Evolutionary conservation across 1,140 invertebrate species (phyloP).

Genomic region (Globodera ellingtonae): DNA sequence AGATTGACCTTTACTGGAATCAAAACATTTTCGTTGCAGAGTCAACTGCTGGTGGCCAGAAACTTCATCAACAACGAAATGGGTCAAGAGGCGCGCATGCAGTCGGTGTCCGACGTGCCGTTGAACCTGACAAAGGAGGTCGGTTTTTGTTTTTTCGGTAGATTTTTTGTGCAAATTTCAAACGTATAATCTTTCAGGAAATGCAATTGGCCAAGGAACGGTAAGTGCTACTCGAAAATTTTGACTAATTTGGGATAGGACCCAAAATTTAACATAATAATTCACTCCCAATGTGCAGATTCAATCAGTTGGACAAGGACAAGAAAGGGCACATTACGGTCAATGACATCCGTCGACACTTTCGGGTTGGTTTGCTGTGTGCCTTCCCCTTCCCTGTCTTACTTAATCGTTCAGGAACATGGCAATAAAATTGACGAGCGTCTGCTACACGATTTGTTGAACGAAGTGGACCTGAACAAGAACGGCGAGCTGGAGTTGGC

Average conservation of each 20-base stretch:
- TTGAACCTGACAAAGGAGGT: conserved; percentile 86
- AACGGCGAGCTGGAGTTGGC: conserved; percentile 98
- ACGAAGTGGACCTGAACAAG: conserved; percentile 97
- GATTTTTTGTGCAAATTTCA: too few species aligned
- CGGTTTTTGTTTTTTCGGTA: too few species aligned
- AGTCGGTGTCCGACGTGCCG: conserved; percentile 80
- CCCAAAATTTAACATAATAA: neutral
- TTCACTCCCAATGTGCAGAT: conserved; percentile 65
- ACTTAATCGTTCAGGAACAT: conserved; percentile 72
- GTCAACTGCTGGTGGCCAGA: conserved; percentile 77
- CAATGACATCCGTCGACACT: conserved; percentile 88
- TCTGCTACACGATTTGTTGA: conserved; percentile 92
- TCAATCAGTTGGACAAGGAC: conserved; percentile 90
- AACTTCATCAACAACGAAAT: conserved; percentile 91
- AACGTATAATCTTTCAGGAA: conserved; percentile 68
- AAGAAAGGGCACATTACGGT: conserved; percentile 96
- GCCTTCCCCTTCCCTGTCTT: too few species aligned
- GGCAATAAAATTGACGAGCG: conserved; percentile 90
- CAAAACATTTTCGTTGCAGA: conserved; percentile 66
- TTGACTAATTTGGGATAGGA: neutral
- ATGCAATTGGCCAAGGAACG: conserved; percentile 89
- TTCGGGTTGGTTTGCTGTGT: conserved; percentile 82
- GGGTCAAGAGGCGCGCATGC: conserved; percentile 89
- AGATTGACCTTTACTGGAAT: too few species aligned
- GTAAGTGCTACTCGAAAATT: neutral